A percentile compares a stretch with the other conserved stretches of the same genome.
Conservation (phyloP, 2,113 vertebrate species). For the Apodemus sylvaticus region DNA sequence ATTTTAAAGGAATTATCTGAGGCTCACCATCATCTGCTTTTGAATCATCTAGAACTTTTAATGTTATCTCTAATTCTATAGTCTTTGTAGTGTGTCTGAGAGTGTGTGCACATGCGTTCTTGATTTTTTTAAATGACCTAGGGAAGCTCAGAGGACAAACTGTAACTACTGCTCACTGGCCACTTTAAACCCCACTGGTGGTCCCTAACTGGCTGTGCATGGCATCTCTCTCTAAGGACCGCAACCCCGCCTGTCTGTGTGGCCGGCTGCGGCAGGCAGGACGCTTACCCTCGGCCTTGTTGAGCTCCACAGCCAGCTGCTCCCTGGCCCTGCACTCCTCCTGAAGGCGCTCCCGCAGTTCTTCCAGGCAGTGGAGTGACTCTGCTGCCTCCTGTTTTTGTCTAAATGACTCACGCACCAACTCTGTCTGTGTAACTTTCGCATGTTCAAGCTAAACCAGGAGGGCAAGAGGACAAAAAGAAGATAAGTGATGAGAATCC, state of each 20-base stretch:
- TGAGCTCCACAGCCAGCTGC: conserved; percentile 94
- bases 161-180: not conserved
- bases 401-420: conserved; percentile 95
- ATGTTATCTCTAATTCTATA: not conserved
- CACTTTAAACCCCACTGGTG: not conserved
- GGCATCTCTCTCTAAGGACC: conserved; percentile 7
- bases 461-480: conserved; percentile 56
- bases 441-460: conserved; percentile 94
- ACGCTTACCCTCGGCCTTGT: conserved; percentile 92
- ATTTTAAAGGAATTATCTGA: not conserved
- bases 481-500: not conserved
- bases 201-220: not conserved
- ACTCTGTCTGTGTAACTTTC: conserved; percentile 94
- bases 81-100: not conserved
- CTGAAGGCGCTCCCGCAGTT: conserved; percentile 91
- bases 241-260: not conserved
- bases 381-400: conserved; percentile 92
- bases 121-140: not conserved
- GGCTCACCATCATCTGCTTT: not conserved
- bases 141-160: conserved; percentile 42
- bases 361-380: conserved; percentile 92
- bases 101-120: not conserved
- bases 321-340: conserved; percentile 93
- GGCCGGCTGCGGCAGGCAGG: not conserved
- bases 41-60: not conserved